Base-by-base conservation (phyloP, 2,113 vertebrate genomes). In the Papio anubis region DNA sequence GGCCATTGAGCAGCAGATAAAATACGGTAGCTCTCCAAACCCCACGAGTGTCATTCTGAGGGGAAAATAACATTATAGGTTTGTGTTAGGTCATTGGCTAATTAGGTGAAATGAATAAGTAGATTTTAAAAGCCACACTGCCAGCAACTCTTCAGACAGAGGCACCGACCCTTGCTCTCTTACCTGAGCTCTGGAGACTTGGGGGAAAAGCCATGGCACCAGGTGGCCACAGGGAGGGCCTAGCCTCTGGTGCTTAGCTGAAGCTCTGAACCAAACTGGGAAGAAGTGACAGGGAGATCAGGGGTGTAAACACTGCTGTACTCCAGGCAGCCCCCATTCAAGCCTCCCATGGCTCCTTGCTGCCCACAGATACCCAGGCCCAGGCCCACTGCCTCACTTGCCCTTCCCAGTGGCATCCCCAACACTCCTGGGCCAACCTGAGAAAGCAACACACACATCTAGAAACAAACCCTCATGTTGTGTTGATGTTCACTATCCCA, bases 1-100 rank as follows among this genome's bases (percentile, higher is more conserved):
- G 86, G 94, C 89, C 99, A 99, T 99, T 96, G 98, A 99, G 99
- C 98, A 93, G 97, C 88, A 98, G 99, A 99, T 99, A 99, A 99
- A 98, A 98, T 25, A 97, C 96, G 97, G 88, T 21, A 80, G 68
- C 91, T 92, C 94, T 88, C 97, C 93, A 95, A 99, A 91, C 94
- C 92, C 97, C 97, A 40, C 55, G 94, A 97, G 96, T 92, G 82
- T 92, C 98, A 97, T 97, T 98, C 94, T 78, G 48, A 93, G 88
- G 5, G 2, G 95, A 97, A 98, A 98, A 97, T 6, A 96, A 81
- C 93, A 73, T 82, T 95, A 93, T 82, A 78, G 66, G 97, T 98
- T 90, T 91, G 57, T 79, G 70, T 96, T 97, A 98, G 98, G 98
- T 97, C 98, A 96, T 97, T 97, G 93, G 81, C 61, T 98, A 98